A percentile compares a stretch with the other conserved stretches of the same genome.
Evolutionary conservation across 1,140 invertebrate genomes (phyloP).

Genomic region (Micrasema minimum): DNA sequence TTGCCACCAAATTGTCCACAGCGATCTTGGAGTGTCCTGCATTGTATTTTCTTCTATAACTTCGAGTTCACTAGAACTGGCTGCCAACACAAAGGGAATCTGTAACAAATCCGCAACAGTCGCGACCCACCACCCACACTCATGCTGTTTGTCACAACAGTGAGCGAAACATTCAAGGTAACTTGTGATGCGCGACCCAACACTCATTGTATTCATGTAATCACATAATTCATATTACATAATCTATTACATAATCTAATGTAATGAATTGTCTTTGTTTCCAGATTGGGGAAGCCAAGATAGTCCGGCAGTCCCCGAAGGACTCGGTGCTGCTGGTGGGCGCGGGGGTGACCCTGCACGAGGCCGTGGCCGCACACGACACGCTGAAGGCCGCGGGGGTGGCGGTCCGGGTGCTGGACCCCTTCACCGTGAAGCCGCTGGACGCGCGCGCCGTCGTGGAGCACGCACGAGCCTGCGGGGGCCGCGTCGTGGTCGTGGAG

Average conservation of each 20-base stretch:
- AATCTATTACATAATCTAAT: too few species aligned
- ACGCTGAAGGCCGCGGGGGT: conserved; percentile 75
- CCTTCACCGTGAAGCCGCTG: conserved; percentile 96
- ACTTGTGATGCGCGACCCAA: background rate
- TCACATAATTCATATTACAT: too few species aligned
- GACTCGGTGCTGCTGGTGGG: conserved; percentile 91
- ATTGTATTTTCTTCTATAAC: too few species aligned
- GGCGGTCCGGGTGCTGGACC: conserved; percentile 86
- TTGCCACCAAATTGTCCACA: conserved; percentile 55
- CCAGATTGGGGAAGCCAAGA: conserved; percentile 81
- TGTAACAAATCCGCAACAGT: conserved; percentile 97
- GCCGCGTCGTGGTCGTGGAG: conserved; percentile 91
- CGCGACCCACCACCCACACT: conserved; percentile 90
- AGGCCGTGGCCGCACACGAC: conserved; percentile 88
- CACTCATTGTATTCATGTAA: too few species aligned
- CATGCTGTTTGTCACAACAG: conserved; percentile 90
- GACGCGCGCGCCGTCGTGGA: conserved; percentile 82
- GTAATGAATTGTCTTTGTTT: too few species aligned
- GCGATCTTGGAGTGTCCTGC: conserved; percentile 94
- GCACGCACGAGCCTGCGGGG: conserved; percentile 83
- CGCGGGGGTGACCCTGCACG: conserved; percentile 92
- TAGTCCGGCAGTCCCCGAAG: conserved; percentile 78
- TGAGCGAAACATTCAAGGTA: conserved; percentile 84
- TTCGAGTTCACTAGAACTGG: conserved; percentile 95
- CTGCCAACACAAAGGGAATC: conserved; percentile 95